A percentile compares a stretch with the other conserved stretches of the same genome.
Conservation (phyloP, 2,113 vertebrate genomes). For the zebrafish (Danio rerio) region GRCz12tu NC_133181.1:34662001-34662500, state of each 20-base stretch:
- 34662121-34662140: background rate
- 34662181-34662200: conserved; percentile 42
- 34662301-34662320: conserved; percentile 48
- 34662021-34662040: conserved; percentile 12
- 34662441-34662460: too few relatives aligned
- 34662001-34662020: conserved; percentile 41
- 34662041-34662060: conserved; percentile 37
- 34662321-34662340: conserved; percentile 33
- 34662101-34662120: conserved; percentile 34
- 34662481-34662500: too few relatives aligned
- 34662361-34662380: background rate
- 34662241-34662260: conserved; percentile 33
- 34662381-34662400: background rate
- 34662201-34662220: conserved; percentile 55
- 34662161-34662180: conserved; percentile 45
- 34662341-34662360: background rate
- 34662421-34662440: too few relatives aligned
- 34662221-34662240: conserved; percentile 49
- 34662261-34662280: conserved; percentile 37
- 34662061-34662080: too few relatives aligned
- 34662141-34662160: conserved; percentile 56
- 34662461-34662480: too few relatives aligned
- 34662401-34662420: background rate
- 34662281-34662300: conserved; percentile 37
- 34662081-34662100: background rate